Evolutionary conservation across 2,797 vertebrate genomes (phyloP).

Genomic region (Falco biarmicus): DNA sequence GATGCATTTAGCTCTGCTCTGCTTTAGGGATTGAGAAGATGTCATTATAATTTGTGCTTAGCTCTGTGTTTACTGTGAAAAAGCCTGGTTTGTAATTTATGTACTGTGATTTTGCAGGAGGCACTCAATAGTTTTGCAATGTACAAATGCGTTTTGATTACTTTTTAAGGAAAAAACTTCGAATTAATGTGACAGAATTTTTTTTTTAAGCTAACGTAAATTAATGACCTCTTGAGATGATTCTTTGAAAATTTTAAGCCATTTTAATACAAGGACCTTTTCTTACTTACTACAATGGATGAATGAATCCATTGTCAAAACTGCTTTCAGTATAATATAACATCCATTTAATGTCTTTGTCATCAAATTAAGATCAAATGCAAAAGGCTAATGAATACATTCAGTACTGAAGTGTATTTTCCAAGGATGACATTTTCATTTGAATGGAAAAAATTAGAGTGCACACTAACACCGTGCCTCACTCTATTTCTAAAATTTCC

Average conservation of each 20-base stretch:
- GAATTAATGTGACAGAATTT: not conserved
- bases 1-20: not conserved
- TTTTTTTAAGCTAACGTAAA: not conserved
- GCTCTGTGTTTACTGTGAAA: not conserved
- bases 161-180: not conserved
- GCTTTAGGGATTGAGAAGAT: constrained; percentile 2
- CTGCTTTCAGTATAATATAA: not conserved
- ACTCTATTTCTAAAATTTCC: not conserved
- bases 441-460: not conserved
- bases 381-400: constrained; percentile 15
- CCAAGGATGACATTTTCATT: constrained; percentile 38
- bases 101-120: not conserved
- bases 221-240: constrained; percentile 10
- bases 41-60: constrained; percentile 11
- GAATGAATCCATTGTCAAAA: constrained; percentile 19
- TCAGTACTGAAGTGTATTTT: constrained; percentile 17
- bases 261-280: constrained; percentile 30
- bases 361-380: constrained; percentile 49
- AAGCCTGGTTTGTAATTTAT: constrained; percentile 39
- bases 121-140: not conserved
- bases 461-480: not conserved
- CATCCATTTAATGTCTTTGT: constrained; percentile 45
- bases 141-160: constrained; percentile 42
- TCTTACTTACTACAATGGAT: constrained; percentile 8
- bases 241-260: not conserved